phyloP scores from a whole-genome alignment of 2,113 vertebrate genomes.

The Poeciliopsis prolifica region DNA sequence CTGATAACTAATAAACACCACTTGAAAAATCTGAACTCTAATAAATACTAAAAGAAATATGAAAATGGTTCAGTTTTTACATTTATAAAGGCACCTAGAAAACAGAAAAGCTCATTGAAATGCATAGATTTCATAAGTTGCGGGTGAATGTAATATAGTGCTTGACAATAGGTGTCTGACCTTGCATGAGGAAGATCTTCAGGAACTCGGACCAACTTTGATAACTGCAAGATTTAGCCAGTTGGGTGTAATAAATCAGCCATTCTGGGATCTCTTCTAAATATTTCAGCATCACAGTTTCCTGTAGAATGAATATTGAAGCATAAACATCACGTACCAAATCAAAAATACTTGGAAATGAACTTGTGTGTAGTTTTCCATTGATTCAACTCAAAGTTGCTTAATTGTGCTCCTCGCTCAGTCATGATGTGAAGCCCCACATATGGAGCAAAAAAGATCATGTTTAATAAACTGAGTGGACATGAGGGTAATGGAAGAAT shows the following conservation, averaged over 20 bases:
- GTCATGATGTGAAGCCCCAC: too few species aligned
- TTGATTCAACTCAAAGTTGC: constrained; percentile 38
- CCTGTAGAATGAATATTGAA: constrained; percentile 85
- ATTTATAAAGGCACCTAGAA: constrained; percentile 29
- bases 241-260: constrained; percentile 85
- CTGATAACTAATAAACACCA: background rate
- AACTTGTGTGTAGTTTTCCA: background rate
- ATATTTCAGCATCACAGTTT: constrained; percentile 86
- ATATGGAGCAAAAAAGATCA: too few species aligned
- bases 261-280: constrained; percentile 89
- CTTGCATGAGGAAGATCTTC: constrained; percentile 89
- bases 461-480: too few species aligned
- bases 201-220: constrained; percentile 90
- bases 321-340: constrained; percentile 33
- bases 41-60: constrained; percentile 26
- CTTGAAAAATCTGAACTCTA: constrained; percentile 11
- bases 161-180: constrained; percentile 69
- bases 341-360: constrained; percentile 1
- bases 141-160: constrained; percentile 37
- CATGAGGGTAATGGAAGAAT: too few species aligned
- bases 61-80: constrained; percentile 24
- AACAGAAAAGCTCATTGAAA: constrained; percentile 10
- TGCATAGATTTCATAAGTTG: constrained; percentile 33
- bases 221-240: constrained; percentile 87
- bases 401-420: constrained; percentile 26